Base-by-base conservation (phyloP, 2,888 invertebrate genomes). In the Parnassius orleans region DNA sequence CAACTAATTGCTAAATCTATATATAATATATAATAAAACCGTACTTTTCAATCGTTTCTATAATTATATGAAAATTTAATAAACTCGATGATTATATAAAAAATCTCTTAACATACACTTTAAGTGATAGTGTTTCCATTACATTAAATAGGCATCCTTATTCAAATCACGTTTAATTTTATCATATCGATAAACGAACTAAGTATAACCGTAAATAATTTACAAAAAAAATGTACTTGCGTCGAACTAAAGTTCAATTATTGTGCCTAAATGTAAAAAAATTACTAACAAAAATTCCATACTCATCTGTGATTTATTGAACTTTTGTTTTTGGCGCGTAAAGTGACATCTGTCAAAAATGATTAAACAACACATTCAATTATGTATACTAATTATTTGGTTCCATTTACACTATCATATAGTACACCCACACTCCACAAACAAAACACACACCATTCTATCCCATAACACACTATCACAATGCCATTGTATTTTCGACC, bases 401-500 rank as follows among this genome's bases (percentile, higher is more conserved):
- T 19, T 52, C 59, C 10, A 50, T 47, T 59, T 15, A 50, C 51
- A 51, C 54, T 24, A 19, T 50, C 44, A 24, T 43, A 59, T 41
- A 33, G n/a, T 19, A 48, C n/a, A 53, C 53, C 10, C 14, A 33
- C 41, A 53, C 54, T 15, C 33, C 61, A 57, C 52, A 11, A 12
- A 33, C n/a, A 65, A 63, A 53, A 47, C 33, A 50, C 63, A 43
- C 60, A 65, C 60, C 42, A 62, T 54, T 62, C 60, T 63, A 64
- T 65, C 65, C 62, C 66, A 62, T 68, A 48, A 64, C 75, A 72
- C 69, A 72, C 73, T 79, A 81, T 81, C 79, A 80, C 80, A 81
- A 73, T 75, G 74, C 75, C 76, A 66, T 73, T 71, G 73, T 67
- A 73, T 72, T 71, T 64, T 74, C 73, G 71, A 73, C 72, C 66